Percentiles rank a stretch among this genome's conserved stretches.
Evolutionary conservation across 2,797 vertebrate species (phyloP).

Genomic region (Psittacula echo): DNA sequence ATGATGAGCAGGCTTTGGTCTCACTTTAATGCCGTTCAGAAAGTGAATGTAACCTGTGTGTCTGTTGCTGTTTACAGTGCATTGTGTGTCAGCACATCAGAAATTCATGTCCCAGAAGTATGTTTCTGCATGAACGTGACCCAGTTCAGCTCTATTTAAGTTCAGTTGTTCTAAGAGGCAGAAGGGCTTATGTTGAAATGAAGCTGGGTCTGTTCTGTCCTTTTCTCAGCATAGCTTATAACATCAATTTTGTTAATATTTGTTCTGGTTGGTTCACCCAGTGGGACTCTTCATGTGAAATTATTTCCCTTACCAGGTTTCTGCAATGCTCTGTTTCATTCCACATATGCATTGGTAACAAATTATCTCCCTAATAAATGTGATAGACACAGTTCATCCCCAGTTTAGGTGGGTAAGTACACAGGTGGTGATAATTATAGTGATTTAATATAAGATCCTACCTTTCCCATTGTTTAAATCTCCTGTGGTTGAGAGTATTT

Average conservation of each 20-base stretch:
- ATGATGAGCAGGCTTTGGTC: background rate
- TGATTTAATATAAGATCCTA: background rate
- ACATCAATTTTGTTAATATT: background rate
- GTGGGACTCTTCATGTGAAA: background rate
- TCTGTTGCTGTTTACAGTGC: background rate
- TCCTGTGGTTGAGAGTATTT: background rate
- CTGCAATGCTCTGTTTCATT: background rate
- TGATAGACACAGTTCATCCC: background rate
- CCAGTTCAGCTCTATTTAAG: background rate
- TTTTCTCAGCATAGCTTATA: background rate
- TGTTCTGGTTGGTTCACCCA: background rate
- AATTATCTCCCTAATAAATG: background rate
- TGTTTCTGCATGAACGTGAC: background rate
- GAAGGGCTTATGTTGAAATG: background rate
- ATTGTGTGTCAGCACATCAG: background rate
- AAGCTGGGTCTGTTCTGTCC: background rate
- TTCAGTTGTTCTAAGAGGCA: background rate
- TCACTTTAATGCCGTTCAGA: background rate
- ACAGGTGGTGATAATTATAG: background rate
- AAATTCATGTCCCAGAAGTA: background rate
- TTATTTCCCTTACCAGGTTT: background rate
- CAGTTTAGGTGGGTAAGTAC: background rate
- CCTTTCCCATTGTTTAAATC: background rate
- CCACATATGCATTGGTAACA: background rate
- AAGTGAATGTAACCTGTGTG: background rate